Percentiles rank a stretch among this genome's conserved stretches.
Conservation (phyloP, 2,888 invertebrate species). For the Lucinisca nassula region DNA sequence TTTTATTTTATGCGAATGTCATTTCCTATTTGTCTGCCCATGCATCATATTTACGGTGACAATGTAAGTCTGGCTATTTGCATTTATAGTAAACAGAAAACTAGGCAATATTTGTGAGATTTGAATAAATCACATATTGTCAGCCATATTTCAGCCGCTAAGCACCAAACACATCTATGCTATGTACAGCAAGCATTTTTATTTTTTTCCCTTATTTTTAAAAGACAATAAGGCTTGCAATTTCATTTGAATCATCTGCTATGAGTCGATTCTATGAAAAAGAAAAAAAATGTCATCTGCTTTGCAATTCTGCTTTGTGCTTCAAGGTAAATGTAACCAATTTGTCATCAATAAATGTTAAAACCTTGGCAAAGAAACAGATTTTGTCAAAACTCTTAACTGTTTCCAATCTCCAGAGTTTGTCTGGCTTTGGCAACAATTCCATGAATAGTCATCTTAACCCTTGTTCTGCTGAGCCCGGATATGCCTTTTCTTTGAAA, state of each 20-base stretch:
- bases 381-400: background rate
- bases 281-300: too few species aligned
- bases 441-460: background rate
- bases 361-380: background rate
- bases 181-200: too few species aligned
- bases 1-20: too few species aligned
- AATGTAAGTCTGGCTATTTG: background rate
- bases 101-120: background rate
- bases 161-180: too few species aligned
- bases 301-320: too few species aligned
- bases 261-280: too few species aligned
- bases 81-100: background rate
- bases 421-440: background rate
- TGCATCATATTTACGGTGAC: background rate
- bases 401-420: background rate
- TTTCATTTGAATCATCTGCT: too few species aligned
- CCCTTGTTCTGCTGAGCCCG: too few species aligned
- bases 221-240: too few species aligned
- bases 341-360: background rate
- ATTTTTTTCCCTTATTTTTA: too few species aligned
- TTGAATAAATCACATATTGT: background rate
- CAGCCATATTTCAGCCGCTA: background rate
- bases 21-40: background rate
- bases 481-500: too few species aligned
- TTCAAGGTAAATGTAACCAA: background rate